Evolutionary conservation across 2,113 vertebrate species (phyloP), one percentile per base, ranked within the genome.

Genomic region (Panurus biarmicus): DNA sequence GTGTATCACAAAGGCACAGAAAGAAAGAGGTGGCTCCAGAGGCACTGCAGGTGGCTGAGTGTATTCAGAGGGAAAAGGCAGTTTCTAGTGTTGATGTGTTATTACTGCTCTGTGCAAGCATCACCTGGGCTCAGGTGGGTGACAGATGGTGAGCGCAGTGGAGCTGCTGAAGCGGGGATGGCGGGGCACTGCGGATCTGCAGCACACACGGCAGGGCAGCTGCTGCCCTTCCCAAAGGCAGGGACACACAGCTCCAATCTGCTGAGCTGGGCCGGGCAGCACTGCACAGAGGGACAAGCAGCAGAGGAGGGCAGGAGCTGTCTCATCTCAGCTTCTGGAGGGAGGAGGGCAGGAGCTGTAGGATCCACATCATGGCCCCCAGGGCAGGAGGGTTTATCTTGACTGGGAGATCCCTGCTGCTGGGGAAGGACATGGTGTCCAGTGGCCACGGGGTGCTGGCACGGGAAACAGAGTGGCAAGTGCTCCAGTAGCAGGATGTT

Each of bases 291-390:
- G 40, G 53, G 29, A 88, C 51, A 14, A 19, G 50, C 18, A 64
- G 80, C 28, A 62, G 7, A 44, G n/a, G 5, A 87, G 45, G 13
- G 16, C 40, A 60, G 44, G 9, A 67, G 40, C 33, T 28, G 54
- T 47, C 14, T 62, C 45, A 72, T 17, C 64, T 62, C 45, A 72
- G 20, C 64, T 62, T 19, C 42, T 8, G 22, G 20, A 70, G 24
- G 12, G 38, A 31, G 36, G 38, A 54, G 60, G 38, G 29, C 78
- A 64, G 74, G 42, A 88, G 57, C 50, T 60, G 24, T 2, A 10
- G 22, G 67, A 36, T 29, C 58, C 54, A 29, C 3, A 42, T 10
- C 26, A 12, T 0, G 0, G 67, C 10, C 24, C 50, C 26, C 31
- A 28, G 29, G 21, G 18, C 51, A 51, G 28, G 16, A 56, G 24